Percentiles rank a stretch among this genome's conserved stretches.
phyloP scores from a whole-genome alignment of 2,888 invertebrate genomes.

The Ectemnius lituratus region DNA sequence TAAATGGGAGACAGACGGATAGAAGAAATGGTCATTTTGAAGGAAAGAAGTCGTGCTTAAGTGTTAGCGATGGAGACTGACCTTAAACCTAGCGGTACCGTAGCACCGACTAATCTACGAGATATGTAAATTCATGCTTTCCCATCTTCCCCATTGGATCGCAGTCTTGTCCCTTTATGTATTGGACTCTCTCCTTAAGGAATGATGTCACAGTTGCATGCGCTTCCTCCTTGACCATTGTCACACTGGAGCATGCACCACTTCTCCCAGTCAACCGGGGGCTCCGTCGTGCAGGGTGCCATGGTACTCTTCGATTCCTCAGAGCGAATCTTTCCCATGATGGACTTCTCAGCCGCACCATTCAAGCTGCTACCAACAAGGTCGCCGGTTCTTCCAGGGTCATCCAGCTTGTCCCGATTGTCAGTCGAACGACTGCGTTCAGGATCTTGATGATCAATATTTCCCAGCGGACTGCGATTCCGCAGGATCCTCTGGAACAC shows the following conservation, averaged over 20 bases:
- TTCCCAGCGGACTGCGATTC: neutral
- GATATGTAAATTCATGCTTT: slow-evolving; percentile 71
- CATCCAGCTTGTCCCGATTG: neutral
- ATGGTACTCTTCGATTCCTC: neutral
- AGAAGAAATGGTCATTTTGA: neutral
- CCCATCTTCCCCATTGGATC: slow-evolving; percentile 21
- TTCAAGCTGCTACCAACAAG: neutral
- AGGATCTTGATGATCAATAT: neutral
- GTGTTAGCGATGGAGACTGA: slow-evolving; percentile 33
- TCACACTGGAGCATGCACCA: slow-evolving; percentile 84
- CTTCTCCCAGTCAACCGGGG: slow-evolving; percentile 79
- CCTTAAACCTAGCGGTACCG: slow-evolving; percentile 38
- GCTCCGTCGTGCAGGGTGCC: neutral
- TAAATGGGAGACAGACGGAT: neutral
- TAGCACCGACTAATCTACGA: slow-evolving; percentile 57
- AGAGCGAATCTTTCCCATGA: neutral
- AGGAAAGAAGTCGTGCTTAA: neutral
- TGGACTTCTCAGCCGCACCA: neutral
- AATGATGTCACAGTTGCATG: slow-evolving; percentile 86
- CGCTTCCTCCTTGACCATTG: slow-evolving; percentile 86
- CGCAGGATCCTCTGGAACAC: neutral
- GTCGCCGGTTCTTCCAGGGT: neutral
- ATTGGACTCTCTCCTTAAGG: slow-evolving; percentile 73
- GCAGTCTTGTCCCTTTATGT: slow-evolving; percentile 3
- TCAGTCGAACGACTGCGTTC: neutral